These are phyloP conservation scores for Pagrus major DNA, from an alignment of 2,113 vertebrate genomes.

Conservation along the genomic window DNA sequence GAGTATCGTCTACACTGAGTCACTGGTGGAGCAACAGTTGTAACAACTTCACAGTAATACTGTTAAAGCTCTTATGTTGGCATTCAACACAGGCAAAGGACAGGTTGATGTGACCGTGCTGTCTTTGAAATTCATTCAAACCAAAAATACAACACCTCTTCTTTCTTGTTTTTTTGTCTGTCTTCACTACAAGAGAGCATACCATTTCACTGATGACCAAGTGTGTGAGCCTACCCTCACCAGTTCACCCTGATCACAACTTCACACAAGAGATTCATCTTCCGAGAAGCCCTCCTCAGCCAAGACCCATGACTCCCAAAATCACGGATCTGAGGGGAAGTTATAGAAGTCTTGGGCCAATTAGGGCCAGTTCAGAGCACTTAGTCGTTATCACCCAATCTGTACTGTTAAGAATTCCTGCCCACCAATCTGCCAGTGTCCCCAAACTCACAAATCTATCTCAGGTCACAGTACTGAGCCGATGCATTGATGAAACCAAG, in stretches of 20 bases:
- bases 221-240: slow-evolving; percentile 17
- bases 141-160: background rate
- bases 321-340: slow-evolving; percentile 56
- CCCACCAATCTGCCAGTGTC: slow-evolving; percentile 73
- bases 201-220: slow-evolving; percentile 24
- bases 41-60: slow-evolving; percentile 32
- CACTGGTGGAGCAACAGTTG: slow-evolving; percentile 24
- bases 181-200: background rate
- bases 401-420: slow-evolving; percentile 70
- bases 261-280: slow-evolving; percentile 52
- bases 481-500: background rate
- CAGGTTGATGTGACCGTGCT: background rate
- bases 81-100: background rate
- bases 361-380: slow-evolving; percentile 52
- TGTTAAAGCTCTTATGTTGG: background rate
- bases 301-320: slow-evolving; percentile 63
- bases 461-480: slow-evolving; percentile 53
- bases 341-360: slow-evolving; percentile 56
- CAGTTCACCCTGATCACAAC: slow-evolving; percentile 54
- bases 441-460: slow-evolving; percentile 18
- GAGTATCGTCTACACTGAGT: background rate
- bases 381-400: slow-evolving; percentile 75
- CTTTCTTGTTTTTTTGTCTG: background rate
- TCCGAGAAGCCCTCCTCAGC: slow-evolving; percentile 48
- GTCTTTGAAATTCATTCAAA: background rate